Evolutionary conservation across 2,113 vertebrate genomes (phyloP).

Genomic region (Barbus barbus): DNA sequence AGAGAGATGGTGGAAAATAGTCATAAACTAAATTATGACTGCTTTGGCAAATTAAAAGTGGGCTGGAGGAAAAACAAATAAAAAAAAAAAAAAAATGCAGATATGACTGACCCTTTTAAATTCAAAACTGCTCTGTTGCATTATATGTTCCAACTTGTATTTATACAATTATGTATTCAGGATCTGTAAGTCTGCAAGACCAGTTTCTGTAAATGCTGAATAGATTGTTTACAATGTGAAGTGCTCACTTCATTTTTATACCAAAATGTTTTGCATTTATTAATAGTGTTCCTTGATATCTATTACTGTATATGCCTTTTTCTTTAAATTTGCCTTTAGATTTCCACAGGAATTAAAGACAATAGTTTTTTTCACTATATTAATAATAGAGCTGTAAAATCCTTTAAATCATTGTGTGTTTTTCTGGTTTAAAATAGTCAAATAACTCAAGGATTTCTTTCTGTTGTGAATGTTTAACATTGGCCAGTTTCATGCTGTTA

Average conservation of each 20-base stretch:
- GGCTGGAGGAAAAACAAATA: background rate
- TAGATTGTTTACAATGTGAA: background rate
- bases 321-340: background rate
- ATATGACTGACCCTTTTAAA: background rate
- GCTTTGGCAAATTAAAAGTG: background rate
- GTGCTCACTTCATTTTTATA: background rate
- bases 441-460: background rate
- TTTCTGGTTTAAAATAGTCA: background rate
- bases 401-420: background rate
- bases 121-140: background rate
- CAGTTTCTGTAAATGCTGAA: background rate
- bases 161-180: background rate
- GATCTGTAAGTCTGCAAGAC: background rate
- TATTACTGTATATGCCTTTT: background rate
- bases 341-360: too few species aligned
- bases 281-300: background rate
- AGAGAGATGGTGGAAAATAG: background rate
- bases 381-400: background rate
- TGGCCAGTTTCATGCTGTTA: background rate
- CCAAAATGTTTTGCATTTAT: background rate
- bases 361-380: background rate
- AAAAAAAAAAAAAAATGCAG: too few species aligned
- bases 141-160: background rate
- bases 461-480: background rate
- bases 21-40: background rate